Evolutionary conservation across 2,113 vertebrate species (phyloP), one percentile per base, ranked within the genome.

Genomic region (Erinaceus europaeus): DNA sequence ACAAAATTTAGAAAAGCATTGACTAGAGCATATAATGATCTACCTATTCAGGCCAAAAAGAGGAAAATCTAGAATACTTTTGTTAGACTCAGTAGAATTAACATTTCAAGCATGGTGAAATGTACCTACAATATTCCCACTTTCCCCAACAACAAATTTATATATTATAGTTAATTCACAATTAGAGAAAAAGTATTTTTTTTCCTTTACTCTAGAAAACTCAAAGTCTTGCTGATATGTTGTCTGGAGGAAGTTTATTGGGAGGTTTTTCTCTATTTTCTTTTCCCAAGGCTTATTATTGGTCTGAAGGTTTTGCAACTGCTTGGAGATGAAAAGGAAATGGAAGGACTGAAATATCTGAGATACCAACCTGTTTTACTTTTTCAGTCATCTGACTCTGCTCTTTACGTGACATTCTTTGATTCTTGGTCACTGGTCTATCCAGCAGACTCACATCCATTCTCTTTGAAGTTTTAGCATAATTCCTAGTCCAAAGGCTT

Each of bases 151-250:
- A 80, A 21, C 59, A 18, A 27, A 13, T n/a, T 1, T 34, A 90
- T 79, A 61, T 75, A 9, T 46, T 92, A 40, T 21, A 69, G 62
- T 68, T 42, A 20, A 55, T 90, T 85, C 76, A 75, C 61, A 42
- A 34, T 77, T n/a, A n/a, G 2, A 25, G 23, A 79, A 68, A 71
- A 36, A 68, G 4, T 55, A 8, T 2, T 27, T 48, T 72, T 76
- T 32, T 10, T 4, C 32, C 25, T 48, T 2, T 23, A 52, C 64
- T 88, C 25, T 86, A 84, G 34, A 40, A 89, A 79, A 76, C 53
- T 83, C 36, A 59, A 59, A 52, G 10, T 15, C 68, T 18, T 79
- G 2, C 8, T 73, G 9, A 2, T 71, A 9, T 15, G 77, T 85
- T 85, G 44, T 57, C n/a, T 82, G 36, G 48, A 20, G 32, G 50